Percentiles rank a stretch among this genome's conserved stretches.
These are phyloP conservation scores for Neoaliturus tenellus DNA, from an alignment of 2,888 invertebrate genomes.

Conservation along the genomic window DNA sequence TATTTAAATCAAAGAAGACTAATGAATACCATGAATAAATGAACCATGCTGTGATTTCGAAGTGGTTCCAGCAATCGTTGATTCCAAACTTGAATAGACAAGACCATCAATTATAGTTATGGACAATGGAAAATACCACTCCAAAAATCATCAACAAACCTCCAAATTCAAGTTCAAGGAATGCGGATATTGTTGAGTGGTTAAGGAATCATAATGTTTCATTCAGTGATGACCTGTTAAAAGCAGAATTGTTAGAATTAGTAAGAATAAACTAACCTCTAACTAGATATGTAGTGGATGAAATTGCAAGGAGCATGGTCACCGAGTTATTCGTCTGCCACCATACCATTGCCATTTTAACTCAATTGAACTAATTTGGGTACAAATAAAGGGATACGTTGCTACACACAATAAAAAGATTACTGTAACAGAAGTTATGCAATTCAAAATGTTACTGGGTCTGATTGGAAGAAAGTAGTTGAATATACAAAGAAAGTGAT, in stretches of 20 bases:
- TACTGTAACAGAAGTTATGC: not conserved
- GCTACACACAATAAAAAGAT: not conserved
- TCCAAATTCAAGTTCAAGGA: not conserved
- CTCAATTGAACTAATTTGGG: no score
- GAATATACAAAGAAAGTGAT: slow-evolving; percentile 7
- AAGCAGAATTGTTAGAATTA: not conserved
- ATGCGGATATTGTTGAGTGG: not conserved
- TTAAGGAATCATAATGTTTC: not conserved
- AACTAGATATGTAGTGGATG: no score
- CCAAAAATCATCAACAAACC: slow-evolving; percentile 6
- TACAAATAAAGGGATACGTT: not conserved
- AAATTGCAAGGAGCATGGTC: not conserved
- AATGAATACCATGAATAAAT: slow-evolving; percentile 14
- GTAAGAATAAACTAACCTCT: not conserved
- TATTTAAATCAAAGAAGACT: slow-evolving; percentile 2
- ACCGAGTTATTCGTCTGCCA: not conserved
- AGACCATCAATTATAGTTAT: not conserved
- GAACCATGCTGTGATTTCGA: not conserved
- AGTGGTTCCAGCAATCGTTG: not conserved
- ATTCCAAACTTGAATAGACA: not conserved
- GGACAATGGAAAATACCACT: slow-evolving; percentile 21
- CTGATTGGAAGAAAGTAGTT: slow-evolving; percentile 32
- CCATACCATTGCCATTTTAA: slow-evolving; percentile 41
- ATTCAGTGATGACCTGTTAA: not conserved
- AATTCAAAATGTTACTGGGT: not conserved